Percentiles rank a stretch among this genome's conserved stretches.
Conservation (phyloP, 2,113 vertebrate genomes). For the Percopsis transmontana region DNA sequence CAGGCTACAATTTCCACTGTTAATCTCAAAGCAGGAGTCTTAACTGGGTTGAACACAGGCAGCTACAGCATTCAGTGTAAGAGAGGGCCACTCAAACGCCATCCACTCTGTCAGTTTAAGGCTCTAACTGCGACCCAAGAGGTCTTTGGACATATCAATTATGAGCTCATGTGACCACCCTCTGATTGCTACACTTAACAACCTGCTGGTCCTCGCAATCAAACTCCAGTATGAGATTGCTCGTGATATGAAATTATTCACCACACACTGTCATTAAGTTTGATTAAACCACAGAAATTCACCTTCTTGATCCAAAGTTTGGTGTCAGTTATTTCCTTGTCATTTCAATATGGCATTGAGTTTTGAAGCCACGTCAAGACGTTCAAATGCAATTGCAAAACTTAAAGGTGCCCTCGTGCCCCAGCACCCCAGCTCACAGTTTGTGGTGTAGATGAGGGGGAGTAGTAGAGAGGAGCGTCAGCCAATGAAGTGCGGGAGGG, state of each 20-base stretch:
- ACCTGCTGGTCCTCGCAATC: constrained; percentile 28
- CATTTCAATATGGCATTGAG: too few species aligned
- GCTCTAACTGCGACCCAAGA: constrained; percentile 58
- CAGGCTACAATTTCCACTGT: constrained; percentile 46
- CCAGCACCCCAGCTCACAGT: too few species aligned
- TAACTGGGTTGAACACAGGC: constrained; percentile 56
- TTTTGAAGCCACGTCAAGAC: too few species aligned
- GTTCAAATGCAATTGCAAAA: too few species aligned
- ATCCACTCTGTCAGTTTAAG: constrained; percentile 65
- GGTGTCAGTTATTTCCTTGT: too few species aligned
- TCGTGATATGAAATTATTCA: background rate
- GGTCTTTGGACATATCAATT: constrained; percentile 69
- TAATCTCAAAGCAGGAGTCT: constrained; percentile 59
- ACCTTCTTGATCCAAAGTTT: too few species aligned
- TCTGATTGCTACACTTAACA: constrained; percentile 43
- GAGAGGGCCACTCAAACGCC: constrained; percentile 52
- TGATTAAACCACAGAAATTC: too few species aligned
- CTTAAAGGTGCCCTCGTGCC: too few species aligned
- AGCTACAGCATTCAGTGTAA: constrained; percentile 51
- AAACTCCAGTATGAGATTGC: background rate
- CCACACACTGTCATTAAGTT: too few species aligned
- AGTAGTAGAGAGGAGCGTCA: too few species aligned
- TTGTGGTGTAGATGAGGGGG: too few species aligned
- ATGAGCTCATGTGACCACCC: constrained; percentile 52
- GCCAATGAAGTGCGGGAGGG: too few species aligned